Evolutionary conservation across 1,140 invertebrate species (phyloP).

Genomic region (Drosophila chauvacae): DNA sequence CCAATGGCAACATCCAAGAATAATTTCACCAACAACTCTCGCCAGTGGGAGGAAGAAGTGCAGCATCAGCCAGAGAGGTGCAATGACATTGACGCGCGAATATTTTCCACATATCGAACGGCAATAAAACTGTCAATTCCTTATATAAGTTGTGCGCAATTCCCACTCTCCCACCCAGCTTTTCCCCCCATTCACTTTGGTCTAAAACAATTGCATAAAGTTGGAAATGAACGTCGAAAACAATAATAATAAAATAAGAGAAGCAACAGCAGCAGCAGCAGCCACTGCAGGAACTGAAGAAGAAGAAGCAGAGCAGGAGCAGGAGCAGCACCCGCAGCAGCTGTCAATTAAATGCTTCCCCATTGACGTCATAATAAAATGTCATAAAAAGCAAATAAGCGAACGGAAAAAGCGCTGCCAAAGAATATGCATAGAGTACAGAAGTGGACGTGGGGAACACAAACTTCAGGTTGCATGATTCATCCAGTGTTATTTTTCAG

Average conservation of each 20-base stretch:
- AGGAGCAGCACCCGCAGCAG: background rate
- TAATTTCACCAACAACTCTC: background rate
- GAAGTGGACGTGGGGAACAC: background rate
- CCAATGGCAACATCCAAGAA: background rate
- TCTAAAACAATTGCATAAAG: conserved; percentile 15
- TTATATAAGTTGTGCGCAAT: conserved; percentile 6
- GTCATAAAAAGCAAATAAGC: conserved; percentile 29
- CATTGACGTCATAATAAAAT: conserved; percentile 57
- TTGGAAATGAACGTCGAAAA: conserved; percentile 22
- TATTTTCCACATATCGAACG: conserved; percentile 30
- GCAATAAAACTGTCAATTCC: conserved; percentile 45
- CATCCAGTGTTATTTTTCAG: background rate
- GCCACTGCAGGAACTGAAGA: background rate
- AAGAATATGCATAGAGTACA: conserved; percentile 16
- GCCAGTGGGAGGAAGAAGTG: conserved; percentile 4
- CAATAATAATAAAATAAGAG: conserved; percentile 11
- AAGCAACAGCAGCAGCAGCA: background rate
- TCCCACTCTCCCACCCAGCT: background rate
- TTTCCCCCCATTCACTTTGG: background rate
- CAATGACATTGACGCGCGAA: conserved; percentile 18
- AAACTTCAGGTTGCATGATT: conserved; percentile 1
- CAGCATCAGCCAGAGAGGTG: conserved; percentile 1
- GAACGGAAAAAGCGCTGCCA: conserved; percentile 1
- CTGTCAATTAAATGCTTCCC: conserved; percentile 29
- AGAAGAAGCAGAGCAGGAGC: background rate